A percentile compares a stretch with the other conserved stretches of the same genome.
Evolutionary conservation across 2,113 vertebrate genomes (phyloP).

Genomic region (Chiloscyllium plagiosum): DNA sequence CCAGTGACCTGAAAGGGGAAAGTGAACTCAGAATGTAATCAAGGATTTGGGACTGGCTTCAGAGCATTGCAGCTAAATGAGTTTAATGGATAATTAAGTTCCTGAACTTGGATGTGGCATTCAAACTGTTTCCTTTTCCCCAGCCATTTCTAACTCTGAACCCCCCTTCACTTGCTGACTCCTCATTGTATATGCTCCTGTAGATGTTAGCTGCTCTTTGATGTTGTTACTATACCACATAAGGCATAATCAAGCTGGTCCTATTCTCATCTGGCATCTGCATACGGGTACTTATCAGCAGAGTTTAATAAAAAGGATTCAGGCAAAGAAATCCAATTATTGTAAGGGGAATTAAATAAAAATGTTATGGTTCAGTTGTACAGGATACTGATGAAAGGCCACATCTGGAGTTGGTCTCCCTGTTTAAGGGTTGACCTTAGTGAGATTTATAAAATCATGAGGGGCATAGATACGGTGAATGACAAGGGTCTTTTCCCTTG

Average conservation of each 20-base stretch:
- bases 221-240: not conserved
- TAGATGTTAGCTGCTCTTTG: not conserved
- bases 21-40: not conserved
- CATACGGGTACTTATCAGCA: not conserved
- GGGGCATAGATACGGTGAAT: too few species aligned
- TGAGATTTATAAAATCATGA: too few species aligned
- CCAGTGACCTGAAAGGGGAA: not conserved
- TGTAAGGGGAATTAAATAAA: too few species aligned
- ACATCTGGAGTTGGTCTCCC: too few species aligned
- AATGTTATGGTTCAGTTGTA: too few species aligned
- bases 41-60: not conserved
- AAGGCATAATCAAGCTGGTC: not conserved
- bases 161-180: not conserved
- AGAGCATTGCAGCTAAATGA: not conserved
- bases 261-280: not conserved
- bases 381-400: too few species aligned
- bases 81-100: not conserved
- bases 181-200: not conserved
- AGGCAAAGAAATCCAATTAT: not conserved
- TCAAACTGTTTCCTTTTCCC: not conserved
- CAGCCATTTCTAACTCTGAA: too few species aligned
- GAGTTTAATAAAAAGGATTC: not conserved
- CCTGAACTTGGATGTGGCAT: not conserved
- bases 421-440: too few species aligned
- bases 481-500: too few species aligned